A percentile compares a stretch with the other conserved stretches of the same genome.
Conservation (phyloP, 2,888 invertebrate genomes). For the Metallyticus violacea region DNA sequence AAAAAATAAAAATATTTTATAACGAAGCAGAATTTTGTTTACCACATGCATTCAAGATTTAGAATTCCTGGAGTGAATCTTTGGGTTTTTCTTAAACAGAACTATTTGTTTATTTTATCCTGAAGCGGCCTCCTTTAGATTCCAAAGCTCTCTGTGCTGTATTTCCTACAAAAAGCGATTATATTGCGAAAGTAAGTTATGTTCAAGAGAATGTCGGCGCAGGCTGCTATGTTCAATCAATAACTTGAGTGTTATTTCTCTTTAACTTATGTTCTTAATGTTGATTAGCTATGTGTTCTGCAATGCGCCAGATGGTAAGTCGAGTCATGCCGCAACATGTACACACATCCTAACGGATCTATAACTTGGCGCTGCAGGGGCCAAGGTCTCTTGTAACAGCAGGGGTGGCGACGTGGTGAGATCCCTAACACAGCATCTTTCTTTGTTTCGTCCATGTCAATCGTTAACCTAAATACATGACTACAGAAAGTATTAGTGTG, state of each 20-base stretch:
- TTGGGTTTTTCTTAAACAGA: no score
- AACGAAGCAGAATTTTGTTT: no score
- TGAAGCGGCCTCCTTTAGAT: no score
- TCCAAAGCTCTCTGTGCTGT: not conserved
- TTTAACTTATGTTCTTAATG: no score
- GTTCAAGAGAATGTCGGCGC: not conserved
- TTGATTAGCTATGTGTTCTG: not conserved
- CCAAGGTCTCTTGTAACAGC: not conserved
- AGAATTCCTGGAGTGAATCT: no score
- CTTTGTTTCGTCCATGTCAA: not conserved
- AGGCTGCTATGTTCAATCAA: not conserved
- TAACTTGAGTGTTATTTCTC: no score
- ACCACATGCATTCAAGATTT: no score
- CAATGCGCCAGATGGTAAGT: not conserved
- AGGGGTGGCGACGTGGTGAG: no score
- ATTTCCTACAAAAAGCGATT: not conserved
- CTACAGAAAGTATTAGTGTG: no score
- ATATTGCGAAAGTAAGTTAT: not conserved
- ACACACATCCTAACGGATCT: not conserved
- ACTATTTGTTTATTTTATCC: no score
- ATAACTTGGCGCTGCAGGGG: not conserved
- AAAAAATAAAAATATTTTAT: no score
- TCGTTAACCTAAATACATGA: no score
- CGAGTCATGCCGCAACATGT: not conserved
- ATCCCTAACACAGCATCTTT: not conserved